Base-by-base conservation (phyloP, 2,888 invertebrate species). In the Aspidiotus destructor region DNA sequence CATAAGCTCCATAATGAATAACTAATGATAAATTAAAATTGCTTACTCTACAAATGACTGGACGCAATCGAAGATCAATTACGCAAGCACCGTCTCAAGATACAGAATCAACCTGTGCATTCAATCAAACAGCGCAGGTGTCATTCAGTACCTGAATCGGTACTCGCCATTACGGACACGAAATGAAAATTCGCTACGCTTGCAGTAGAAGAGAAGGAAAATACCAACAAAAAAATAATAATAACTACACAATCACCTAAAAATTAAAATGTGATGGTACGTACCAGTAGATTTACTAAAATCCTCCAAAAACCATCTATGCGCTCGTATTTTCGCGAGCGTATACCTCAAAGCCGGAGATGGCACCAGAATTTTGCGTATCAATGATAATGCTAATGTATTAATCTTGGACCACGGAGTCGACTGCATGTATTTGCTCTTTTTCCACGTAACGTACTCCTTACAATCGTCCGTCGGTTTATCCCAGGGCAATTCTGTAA, bases 401-500 rank as follows among this genome's bases (percentile, higher is more conserved):
- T 88, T 86, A 73, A 93, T 79, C 78, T 91, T 91, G 72, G 82
- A 84, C 92, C 92, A 93, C 0, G 92, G 91, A 9, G 85, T 83
- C 63, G 81, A 78, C 54, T 82, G 81, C 73, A 85, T 81, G 77
- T 86, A 86, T 71, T 80, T 79, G 73, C 85, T 82, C 3, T 55
- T 55, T 74, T 83, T 85, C 89, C 91, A 96, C 71, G 83, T 17
- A 54, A 7, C 44, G 79, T 85, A 96, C 75, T 92, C 90, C 71
- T 78, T 75, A 76, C 88, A 90, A 28, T 81, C 80, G 61, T 77
- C 76, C 70, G 82, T 80, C 8, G 97, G 89, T 76, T 89, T 86
- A 80, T 93, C 90, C 98, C 98, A 98, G 58, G 98, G 96, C 74
- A 98, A 79, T 80, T 97, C 96, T 94, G 79, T 16, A 62, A 68